Evolutionary conservation across 1,140 invertebrate species (phyloP).

Genomic region (Bemisia tabaci): DNA sequence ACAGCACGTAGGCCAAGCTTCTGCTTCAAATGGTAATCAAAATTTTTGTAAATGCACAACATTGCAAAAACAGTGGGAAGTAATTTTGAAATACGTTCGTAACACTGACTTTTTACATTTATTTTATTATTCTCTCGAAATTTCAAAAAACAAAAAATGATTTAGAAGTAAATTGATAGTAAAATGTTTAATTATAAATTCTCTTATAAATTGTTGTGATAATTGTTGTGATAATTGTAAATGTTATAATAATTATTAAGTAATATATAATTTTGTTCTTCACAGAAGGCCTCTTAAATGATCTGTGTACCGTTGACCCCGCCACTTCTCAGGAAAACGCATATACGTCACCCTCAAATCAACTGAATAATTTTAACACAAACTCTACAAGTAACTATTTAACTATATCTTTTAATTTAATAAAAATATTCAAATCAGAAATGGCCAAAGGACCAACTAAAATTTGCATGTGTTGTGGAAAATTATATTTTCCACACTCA

Average conservation of each 20-base stretch:
- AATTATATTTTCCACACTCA: constrained; percentile 4
- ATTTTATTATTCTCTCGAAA: no score
- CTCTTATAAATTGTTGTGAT: not conserved
- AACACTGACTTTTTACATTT: no score
- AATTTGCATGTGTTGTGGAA: not conserved
- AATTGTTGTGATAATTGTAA: not conserved
- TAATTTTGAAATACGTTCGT: no score
- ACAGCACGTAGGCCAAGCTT: no score
- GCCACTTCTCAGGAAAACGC: no score
- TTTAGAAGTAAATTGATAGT: no score
- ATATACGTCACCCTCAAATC: not conserved
- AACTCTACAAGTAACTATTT: not conserved
- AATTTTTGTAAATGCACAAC: no score
- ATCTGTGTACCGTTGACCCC: not conserved
- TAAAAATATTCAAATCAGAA: not conserved
- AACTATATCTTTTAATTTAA: not conserved
- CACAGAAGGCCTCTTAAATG: not conserved
- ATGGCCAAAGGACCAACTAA: not conserved
- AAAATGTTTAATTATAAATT: no score
- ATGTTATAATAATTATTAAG: not conserved
- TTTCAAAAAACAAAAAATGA: no score
- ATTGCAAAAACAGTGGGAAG: no score
- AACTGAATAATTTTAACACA: no score
- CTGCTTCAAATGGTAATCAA: no score
- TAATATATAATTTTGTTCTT: not conserved